phyloP scores from a whole-genome alignment of 1,140 invertebrate genomes.

The Conopomorpha cramerella region DNA sequence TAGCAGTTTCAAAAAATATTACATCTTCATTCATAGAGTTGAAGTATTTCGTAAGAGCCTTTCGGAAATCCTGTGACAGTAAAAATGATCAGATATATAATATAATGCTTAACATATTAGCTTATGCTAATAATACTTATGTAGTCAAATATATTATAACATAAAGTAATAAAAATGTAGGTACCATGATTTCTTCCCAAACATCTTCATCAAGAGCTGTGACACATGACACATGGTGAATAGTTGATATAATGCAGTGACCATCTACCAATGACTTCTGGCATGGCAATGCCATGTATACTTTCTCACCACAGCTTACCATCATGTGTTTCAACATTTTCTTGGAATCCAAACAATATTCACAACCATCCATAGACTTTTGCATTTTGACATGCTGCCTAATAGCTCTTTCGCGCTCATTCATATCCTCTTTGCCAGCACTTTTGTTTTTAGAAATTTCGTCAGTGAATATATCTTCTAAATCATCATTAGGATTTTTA shows the following conservation, averaged over 20 bases:
- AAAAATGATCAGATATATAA: too few species aligned
- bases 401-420: constrained; percentile 72
- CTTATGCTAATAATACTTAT: too few species aligned
- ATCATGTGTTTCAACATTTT: constrained; percentile 87
- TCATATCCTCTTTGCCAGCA: constrained; percentile 65
- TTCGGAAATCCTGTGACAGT: constrained; percentile 69
- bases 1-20: constrained; percentile 91
- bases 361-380: constrained; percentile 78
- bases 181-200: constrained; percentile 86
- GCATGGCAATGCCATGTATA: constrained; percentile 81
- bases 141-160: too few species aligned
- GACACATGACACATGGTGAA: constrained; percentile 76
- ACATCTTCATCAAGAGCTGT: constrained; percentile 92
- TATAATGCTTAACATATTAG: too few species aligned
- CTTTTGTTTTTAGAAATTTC: constrained; percentile 68
- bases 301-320: constrained; percentile 77
- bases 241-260: constrained; percentile 89
- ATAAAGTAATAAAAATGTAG: too few species aligned
- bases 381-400: constrained; percentile 71
- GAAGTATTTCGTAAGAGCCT: constrained; percentile 80
- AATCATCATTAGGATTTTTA: constrained; percentile 73
- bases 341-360: constrained; percentile 80
- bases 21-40: constrained; percentile 72
- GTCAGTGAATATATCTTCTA: constrained; percentile 88
- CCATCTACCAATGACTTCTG: constrained; percentile 80